Base-by-base conservation (phyloP, 2,888 invertebrate genomes). In the Dryadula phaetusa region DNA sequence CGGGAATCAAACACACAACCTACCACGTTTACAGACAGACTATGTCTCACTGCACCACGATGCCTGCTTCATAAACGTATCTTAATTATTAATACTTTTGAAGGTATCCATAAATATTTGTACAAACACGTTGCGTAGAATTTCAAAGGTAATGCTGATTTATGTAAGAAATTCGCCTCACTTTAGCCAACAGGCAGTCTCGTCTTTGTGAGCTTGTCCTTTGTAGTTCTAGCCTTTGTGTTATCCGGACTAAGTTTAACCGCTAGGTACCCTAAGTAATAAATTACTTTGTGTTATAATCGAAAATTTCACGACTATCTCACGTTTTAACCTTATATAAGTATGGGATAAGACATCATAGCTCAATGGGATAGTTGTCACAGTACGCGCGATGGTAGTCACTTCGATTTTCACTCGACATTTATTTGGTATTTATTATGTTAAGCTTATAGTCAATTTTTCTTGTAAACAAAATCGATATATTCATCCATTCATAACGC, bases 181-280 rank as follows among this genome's bases (percentile, higher is more conserved):
- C 32, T 18, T 56, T 56, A 44, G 34, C 56, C 64, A 64, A 58
- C 58, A 54, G 53, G 42, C 52, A 53, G 22, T 40, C 10, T 22
- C 14, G 53, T 47, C 40, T 58, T 58, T 64, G 64, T 37, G 42
- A 12, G 56, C 2, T 37, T 46, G 25, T 47, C 64, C 64, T 64
- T 58, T 64, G 64, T 64, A 56, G 56, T 40, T n/a, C 37, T 40
- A 37, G 47, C 3, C 46, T 46, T 40, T 56, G 40, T 56, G 10
- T 56, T 25, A 52, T 18, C 16, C 52, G 10, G 56, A 1, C 40
- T 40, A 22, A 37, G 40, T 37, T 54, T 37, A 56, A 40, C 20
- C 54, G 37, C 54, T 18, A 18, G 42, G 60, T 16, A 18, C 16
- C 16, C 42, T 56, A 40, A 40, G n/a, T 56, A 40, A 40, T 56